A percentile compares a stretch with the other conserved stretches of the same genome.
These are phyloP conservation scores for Cervus canadensis DNA, from an alignment of 2,113 vertebrate species.

Conservation along the genomic window DNA sequence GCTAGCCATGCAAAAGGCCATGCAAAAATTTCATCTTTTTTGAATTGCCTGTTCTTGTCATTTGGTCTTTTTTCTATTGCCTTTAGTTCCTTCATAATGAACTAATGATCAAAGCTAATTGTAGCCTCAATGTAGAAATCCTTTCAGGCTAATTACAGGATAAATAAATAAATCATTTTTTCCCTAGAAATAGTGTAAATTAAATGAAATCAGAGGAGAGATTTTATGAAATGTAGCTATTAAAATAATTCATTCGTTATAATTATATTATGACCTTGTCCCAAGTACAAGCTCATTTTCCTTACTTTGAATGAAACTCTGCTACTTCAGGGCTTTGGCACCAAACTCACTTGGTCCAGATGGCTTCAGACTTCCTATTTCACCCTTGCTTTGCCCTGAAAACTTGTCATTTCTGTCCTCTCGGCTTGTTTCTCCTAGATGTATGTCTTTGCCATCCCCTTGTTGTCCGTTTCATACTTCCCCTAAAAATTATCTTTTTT, in stretches of 20 bases:
- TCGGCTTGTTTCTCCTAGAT: background rate
- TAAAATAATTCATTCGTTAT: background rate
- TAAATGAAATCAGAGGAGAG: conserved; percentile 1
- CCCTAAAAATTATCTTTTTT: background rate
- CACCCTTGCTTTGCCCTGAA: conserved; percentile 25
- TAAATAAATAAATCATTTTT: background rate
- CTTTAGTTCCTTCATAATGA: background rate
- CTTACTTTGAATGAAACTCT: conserved; percentile 4
- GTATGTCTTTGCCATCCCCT: background rate
- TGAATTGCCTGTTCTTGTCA: background rate
- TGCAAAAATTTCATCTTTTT: background rate
- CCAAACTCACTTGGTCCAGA: background rate
- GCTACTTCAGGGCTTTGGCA: conserved; percentile 33
- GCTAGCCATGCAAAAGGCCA: background rate
- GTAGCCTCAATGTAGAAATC: background rate
- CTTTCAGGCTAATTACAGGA: background rate
- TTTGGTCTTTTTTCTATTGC: background rate
- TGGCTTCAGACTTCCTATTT: background rate
- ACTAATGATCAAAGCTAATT: background rate
- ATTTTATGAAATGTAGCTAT: background rate
- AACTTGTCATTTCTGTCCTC: background rate
- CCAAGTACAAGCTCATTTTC: background rate
- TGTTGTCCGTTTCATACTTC: background rate
- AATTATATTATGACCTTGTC: background rate
- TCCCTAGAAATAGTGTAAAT: conserved; percentile 30